Evolutionary conservation across 2,797 vertebrate genomes (phyloP).

Genomic region (Oreonectes daqikongensis): DNA sequence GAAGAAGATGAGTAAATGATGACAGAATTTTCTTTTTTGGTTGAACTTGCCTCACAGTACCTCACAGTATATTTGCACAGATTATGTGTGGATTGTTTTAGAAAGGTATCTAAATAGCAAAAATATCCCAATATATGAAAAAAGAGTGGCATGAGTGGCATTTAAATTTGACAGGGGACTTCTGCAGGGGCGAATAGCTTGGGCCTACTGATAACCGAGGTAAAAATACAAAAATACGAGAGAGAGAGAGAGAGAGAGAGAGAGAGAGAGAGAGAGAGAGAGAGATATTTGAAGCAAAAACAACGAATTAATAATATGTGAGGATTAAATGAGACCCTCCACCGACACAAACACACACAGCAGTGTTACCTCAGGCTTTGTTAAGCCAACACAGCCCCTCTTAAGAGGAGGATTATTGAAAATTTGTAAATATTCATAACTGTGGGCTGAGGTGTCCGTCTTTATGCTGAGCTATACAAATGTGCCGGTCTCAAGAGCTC

Average conservation of each 20-base stretch:
- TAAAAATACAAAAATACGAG: too few relatives aligned
- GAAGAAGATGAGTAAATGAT: too few relatives aligned
- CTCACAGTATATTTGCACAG: too few relatives aligned
- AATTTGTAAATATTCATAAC: conserved; percentile 8
- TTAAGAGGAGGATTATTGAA: neutral
- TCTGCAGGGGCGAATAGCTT: neutral
- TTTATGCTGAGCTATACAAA: neutral
- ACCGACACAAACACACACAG: conserved; percentile 6
- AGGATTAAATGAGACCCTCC: conserved; percentile 2
- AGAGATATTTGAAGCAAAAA: neutral
- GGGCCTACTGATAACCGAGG: neutral
- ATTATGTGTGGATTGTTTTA: too few relatives aligned
- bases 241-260: too few relatives aligned
- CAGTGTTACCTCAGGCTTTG: conserved; percentile 1
- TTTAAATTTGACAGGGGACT: too few relatives aligned
- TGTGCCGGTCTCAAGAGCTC: conserved; percentile 2
- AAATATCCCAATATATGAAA: neutral
- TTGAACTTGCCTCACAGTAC: too few relatives aligned
- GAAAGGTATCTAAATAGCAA: neutral
- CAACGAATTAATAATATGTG: neutral
- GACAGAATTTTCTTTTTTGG: too few relatives aligned
- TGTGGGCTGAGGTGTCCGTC: neutral
- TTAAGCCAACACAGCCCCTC: neutral
- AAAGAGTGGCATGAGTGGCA: neutral
- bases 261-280: too few relatives aligned